A percentile compares a stretch with the other conserved stretches of the same genome.
Conservation (phyloP, 2,888 invertebrate genomes). For the Eutolmus rufibarbis region DNA sequence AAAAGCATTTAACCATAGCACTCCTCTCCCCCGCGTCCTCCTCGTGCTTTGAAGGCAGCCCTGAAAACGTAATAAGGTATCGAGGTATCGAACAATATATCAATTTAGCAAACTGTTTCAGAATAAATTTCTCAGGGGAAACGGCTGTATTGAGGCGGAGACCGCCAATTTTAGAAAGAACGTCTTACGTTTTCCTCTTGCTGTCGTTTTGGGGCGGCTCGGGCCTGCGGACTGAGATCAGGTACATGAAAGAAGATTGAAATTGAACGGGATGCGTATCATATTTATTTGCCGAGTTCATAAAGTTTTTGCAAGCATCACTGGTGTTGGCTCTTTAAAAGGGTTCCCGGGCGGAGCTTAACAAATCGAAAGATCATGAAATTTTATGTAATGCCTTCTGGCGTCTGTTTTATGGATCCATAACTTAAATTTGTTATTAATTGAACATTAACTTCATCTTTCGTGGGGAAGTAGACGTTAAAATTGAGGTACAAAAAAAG, state of each 20-base stretch:
- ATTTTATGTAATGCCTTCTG: not conserved
- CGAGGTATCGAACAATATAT: slow-evolving; percentile 23
- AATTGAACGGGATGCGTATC: not conserved
- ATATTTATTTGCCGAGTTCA: not conserved
- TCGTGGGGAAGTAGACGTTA: not conserved
- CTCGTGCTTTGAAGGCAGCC: not conserved
- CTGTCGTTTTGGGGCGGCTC: not conserved
- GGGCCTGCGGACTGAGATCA: not conserved
- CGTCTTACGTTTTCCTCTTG: not conserved
- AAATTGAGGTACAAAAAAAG: slow-evolving; percentile 43
- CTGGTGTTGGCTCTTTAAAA: not conserved
- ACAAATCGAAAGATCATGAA: not conserved
- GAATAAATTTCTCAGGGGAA: slow-evolving; percentile 27
- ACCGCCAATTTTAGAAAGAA: not conserved
- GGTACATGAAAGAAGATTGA: not conserved
- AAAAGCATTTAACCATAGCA: slow-evolving; percentile 13
- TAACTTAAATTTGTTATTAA: not conserved
- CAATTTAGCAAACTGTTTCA: slow-evolving; percentile 9
- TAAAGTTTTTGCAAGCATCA: not conserved
- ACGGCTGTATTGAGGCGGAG: not conserved
- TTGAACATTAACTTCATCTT: not conserved
- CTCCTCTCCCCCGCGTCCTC: not conserved
- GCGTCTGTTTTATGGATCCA: not conserved
- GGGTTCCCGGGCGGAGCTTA: not conserved
- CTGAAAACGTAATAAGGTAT: not conserved